phyloP scores from a whole-genome alignment of 2,113 vertebrate genomes.

The Myrmecophaga tridactyla region DNA sequence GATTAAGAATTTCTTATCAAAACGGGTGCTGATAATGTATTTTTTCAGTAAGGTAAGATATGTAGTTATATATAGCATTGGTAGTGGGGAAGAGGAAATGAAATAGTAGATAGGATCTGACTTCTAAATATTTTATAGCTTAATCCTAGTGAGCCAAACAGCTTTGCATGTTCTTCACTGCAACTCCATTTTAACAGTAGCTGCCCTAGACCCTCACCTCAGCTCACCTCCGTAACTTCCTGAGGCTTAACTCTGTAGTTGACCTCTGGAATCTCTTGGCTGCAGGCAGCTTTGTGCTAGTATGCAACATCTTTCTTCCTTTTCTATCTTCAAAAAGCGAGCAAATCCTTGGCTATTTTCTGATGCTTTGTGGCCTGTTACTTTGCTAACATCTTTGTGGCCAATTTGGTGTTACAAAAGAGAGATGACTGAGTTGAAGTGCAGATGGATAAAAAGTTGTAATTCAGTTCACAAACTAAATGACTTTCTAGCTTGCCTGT shows the following conservation, averaged over 20 bases:
- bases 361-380: neutral
- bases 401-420: constrained; percentile 3
- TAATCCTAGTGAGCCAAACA: neutral
- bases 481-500: neutral
- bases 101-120: neutral
- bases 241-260: neutral
- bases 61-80: neutral
- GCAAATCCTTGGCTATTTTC: neutral
- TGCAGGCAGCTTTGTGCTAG: neutral
- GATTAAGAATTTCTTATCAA: constrained; percentile 94
- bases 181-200: neutral
- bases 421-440: constrained; percentile 5
- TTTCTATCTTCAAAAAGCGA: neutral
- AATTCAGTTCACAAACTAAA: constrained; percentile 8
- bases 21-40: constrained; percentile 94
- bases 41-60: constrained; percentile 97
- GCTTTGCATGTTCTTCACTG: neutral
- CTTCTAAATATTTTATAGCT: neutral
- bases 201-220: neutral
- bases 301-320: neutral
- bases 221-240: neutral
- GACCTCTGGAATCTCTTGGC: neutral
- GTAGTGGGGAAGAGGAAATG: neutral
- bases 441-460: constrained; percentile 17
- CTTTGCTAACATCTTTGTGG: neutral